Evolutionary conservation across 2,797 vertebrate genomes (phyloP).

Genomic region (Zalophus californianus): DNA sequence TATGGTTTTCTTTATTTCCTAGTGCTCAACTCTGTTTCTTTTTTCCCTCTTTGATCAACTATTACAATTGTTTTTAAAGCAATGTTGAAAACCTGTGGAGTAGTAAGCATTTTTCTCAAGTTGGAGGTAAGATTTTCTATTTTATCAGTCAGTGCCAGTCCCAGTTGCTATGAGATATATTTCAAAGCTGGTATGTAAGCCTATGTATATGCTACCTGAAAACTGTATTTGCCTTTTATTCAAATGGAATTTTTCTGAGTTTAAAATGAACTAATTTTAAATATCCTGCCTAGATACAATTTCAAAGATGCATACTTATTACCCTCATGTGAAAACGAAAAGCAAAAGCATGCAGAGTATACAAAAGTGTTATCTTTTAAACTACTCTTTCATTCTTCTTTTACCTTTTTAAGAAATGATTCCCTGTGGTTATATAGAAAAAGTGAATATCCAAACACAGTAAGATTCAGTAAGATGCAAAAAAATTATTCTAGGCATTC

Average conservation of each 20-base stretch:
- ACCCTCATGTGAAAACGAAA: conserved; percentile 38
- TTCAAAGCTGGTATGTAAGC: conserved; percentile 10
- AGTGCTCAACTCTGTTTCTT: not conserved
- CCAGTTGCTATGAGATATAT: not conserved
- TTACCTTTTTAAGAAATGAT: conserved; percentile 37
- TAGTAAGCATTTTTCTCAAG: not conserved
- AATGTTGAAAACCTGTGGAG: not conserved
- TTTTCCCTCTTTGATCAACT: not conserved
- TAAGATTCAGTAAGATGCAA: not conserved
- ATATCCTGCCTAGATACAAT: not conserved
- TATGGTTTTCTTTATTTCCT: not conserved
- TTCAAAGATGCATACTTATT: conserved; percentile 58
- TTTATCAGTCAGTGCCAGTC: not conserved
- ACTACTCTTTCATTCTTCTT: conserved; percentile 29
- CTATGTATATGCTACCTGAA: not conserved
- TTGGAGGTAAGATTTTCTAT: not conserved
- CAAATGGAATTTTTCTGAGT: not conserved
- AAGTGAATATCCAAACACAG: conserved; percentile 51
- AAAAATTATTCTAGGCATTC: conserved; percentile 37
- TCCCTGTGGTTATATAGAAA: conserved; percentile 64
- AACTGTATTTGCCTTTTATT: not conserved
- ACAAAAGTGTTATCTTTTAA: conserved; percentile 14
- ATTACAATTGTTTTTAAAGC: not conserved
- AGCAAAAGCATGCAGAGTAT: conserved; percentile 5
- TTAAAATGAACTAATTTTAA: conserved; percentile 64